Base-by-base conservation (phyloP, 2,888 invertebrate genomes). In the Rhabditoides inermis region DNA sequence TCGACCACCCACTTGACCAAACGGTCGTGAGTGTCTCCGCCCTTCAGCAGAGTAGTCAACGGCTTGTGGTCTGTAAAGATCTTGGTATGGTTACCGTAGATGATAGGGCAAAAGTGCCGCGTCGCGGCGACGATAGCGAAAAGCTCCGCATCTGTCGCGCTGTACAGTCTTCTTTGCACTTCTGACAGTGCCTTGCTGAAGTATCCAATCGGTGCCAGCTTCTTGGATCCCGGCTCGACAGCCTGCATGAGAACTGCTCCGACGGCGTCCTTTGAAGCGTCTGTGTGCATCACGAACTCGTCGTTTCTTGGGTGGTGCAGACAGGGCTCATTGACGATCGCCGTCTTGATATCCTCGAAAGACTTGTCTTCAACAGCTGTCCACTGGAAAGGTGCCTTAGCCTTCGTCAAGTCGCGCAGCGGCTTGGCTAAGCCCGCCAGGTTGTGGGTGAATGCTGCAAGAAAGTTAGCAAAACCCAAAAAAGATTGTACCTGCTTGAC, bases 1-100 rank as follows among this genome's bases (percentile, higher is more conserved):
- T 69, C 60, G n/a, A 81, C 45, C 0, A 77, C 75, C 81, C 80
- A 81, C 36, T 80, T 51, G 0, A 77, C 77, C 0, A 81, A 55
- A 28, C 79, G 55, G 15, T 79, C 78, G 77, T 6, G 78, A 69
- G 54, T 78, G 78, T 5, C 79, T 35, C 0, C 67, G 61, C 55
- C 78, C 4, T 28, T 25, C 2, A 58, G 22, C 4, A 61, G 36
- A 7, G 40, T 41, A 27, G 39, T 32, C 23, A 59, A 40, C 1
- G 61, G 56, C 15, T 46, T 48, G 36, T 61, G 61, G 46, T 61
- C 57, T 1, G 51, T 49, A 7, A 47, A 44, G 1, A 57, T 35
- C 1, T 41, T 26, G 23, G 45, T 48, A 15, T 57, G 46, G 0
- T 50, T 44, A 7, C 48, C 20, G 18, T 48, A 54, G 2, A 60